These are phyloP conservation scores for Drosophila simulans DNA, from an alignment of 1,140 invertebrate species.

Conservation along the genomic window DNA sequence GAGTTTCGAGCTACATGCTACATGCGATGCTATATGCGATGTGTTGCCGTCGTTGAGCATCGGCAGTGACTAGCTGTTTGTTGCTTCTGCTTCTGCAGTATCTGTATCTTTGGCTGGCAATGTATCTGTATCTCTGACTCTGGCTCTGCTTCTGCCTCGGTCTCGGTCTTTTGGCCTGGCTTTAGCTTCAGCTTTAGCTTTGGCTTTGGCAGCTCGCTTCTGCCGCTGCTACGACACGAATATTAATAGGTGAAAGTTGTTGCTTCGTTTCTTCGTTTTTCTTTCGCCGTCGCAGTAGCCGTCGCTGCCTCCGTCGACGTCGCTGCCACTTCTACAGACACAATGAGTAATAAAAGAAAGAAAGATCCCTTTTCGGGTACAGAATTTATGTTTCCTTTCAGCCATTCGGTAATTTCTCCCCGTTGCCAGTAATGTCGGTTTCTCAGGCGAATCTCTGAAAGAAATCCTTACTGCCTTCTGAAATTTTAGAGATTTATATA, in stretches of 20 bases:
- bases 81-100: conserved; percentile 66
- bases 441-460: neutral
- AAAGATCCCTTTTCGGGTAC: conserved; percentile 54
- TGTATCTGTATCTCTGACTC: conserved; percentile 10
- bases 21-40: conserved; percentile 31
- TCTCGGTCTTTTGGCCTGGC: conserved; percentile 15
- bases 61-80: conserved; percentile 58
- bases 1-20: conserved; percentile 15
- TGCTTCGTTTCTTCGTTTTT: conserved; percentile 65
- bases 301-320: conserved; percentile 11
- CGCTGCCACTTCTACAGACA: conserved; percentile 17
- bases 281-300: conserved; percentile 29
- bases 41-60: conserved; percentile 64
- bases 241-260: conserved; percentile 85
- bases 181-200: conserved; percentile 20
- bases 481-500: no score
- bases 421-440: conserved; percentile 7
- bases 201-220: conserved; percentile 55
- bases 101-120: conserved; percentile 27
- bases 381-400: conserved; percentile 69
- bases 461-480: no score
- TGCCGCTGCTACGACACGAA: conserved; percentile 76
- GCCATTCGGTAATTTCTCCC: conserved; percentile 40
- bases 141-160: neutral
- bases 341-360: conserved; percentile 6